Percentiles rank a stretch among this genome's conserved stretches.
These are phyloP conservation scores for Corbicula japonica DNA, from an alignment of 2,888 invertebrate species.

Conservation along the genomic window DNA sequence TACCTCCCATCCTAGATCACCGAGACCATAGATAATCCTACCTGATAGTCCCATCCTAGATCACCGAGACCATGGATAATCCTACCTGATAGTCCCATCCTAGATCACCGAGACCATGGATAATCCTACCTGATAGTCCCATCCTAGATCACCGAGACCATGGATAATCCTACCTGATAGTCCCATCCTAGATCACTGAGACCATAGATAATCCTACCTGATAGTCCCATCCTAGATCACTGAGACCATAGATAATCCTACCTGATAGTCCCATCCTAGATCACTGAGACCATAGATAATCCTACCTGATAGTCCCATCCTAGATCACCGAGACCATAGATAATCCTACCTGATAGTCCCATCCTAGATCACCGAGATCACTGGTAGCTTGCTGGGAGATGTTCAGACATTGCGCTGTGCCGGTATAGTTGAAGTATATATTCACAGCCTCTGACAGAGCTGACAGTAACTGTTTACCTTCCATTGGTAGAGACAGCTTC, in stretches of 20 bases:
- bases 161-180: too few species aligned
- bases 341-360: slow-evolving; percentile 93
- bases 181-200: slow-evolving; percentile 6
- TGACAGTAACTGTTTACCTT: slow-evolving; percentile 88
- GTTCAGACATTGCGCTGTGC: slow-evolving; percentile 90
- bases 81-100: slow-evolving; percentile 95
- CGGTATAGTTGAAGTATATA: slow-evolving; percentile 94
- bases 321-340: neutral
- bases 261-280: too few species aligned
- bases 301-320: too few species aligned
- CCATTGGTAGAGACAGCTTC: slow-evolving; percentile 86
- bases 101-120: slow-evolving; percentile 89
- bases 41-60: slow-evolving; percentile 94
- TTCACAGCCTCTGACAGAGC: slow-evolving; percentile 91
- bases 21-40: slow-evolving; percentile 82
- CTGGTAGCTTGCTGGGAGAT: slow-evolving; percentile 88
- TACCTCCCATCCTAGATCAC: slow-evolving; percentile 1
- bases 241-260: too few species aligned
- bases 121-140: too few species aligned
- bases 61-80: slow-evolving; percentile 89
- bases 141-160: too few species aligned
- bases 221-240: too few species aligned
- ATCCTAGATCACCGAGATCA: slow-evolving; percentile 90
- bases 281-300: too few species aligned
- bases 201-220: too few species aligned